Evolutionary conservation across 2,797 vertebrate species (phyloP).

Genomic region (Microctenopoma stevenorrisi): DNA sequence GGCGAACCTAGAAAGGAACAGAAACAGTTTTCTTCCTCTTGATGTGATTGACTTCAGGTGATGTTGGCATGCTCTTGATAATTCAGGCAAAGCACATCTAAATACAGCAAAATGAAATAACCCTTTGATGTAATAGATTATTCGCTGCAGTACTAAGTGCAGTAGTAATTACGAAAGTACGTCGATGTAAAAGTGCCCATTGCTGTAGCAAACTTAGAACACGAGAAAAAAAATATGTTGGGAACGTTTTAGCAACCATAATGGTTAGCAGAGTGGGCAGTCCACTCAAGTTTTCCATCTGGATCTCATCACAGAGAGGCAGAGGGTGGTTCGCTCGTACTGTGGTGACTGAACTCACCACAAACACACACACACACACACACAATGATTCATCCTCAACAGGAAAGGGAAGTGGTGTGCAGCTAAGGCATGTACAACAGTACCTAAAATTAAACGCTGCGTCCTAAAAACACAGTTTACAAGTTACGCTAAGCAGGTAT

Average conservation of each 20-base stretch:
- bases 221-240: constrained; percentile 48
- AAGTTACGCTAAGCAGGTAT: constrained; percentile 36
- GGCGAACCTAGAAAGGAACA: constrained; percentile 36
- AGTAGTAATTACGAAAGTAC: constrained; percentile 16
- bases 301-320: constrained; percentile 76
- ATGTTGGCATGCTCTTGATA: constrained; percentile 19
- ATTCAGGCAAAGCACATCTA: constrained; percentile 7
- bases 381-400: constrained; percentile 66
- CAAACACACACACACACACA: constrained; percentile 37
- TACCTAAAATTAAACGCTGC: constrained; percentile 63
- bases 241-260: constrained; percentile 69
- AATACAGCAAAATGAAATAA: constrained; percentile 23
- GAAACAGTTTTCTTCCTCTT: constrained; percentile 29
- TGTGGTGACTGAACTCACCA: constrained; percentile 72
- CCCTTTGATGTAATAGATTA: constrained; percentile 32
- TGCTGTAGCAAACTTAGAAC: constrained; percentile 36
- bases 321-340: constrained; percentile 65
- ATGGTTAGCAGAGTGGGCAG: constrained; percentile 75
- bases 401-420: constrained; percentile 78
- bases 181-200: constrained; percentile 20
- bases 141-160: background rate
- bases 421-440: constrained; percentile 70
- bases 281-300: constrained; percentile 78
- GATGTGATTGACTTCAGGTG: constrained; percentile 39
- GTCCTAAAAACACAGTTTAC: constrained; percentile 57